Base-by-base conservation (phyloP, 2,113 vertebrate species). In the Orthonyx spaldingii region DNA sequence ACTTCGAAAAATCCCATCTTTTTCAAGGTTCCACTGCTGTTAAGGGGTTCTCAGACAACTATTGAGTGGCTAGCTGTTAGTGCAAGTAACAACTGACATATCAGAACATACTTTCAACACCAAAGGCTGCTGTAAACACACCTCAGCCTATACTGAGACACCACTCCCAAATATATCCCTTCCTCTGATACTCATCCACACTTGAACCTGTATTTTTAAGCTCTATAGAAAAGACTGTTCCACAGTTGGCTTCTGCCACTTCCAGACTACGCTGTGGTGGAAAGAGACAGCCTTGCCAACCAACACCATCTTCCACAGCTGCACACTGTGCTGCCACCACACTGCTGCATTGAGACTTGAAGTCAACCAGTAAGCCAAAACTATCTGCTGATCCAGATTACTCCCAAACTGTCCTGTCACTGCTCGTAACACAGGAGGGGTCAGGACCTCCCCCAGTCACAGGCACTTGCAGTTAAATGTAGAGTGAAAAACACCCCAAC, bases 301-400 rank as follows among this genome's bases (percentile, higher is more conserved):
- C 27, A 70, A 23, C 8, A n/a, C 24, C 44, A 47, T 7, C 44
- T 64, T 47, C 72, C 69, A 79, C 0, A 68, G 27, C 47, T 66
- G 42, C 60, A 78, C 3, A 5, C 32, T 18, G 17, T 35, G 59
- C 41, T 55, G 44, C 30, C 65, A 89, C 24, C 55, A 57, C 2
- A 0, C 3, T 83, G 61, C 1, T 79, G 30, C 5, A 0, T 0
- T 49, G 44, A 82, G 26, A 68, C 53, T 44, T 56, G 11, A 70
- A 70, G 47, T 11, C 61, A 90, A 87, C 23, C 32, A 87, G 11
- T 35, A 82, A 78, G 8, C 8, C 61, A 71, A 61, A 82, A 70
- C 11, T 35, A 71, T 15, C 47, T 30, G 30, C 55, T 50, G 28
- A 90, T 53, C 28, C 33, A 75, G 66, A 41, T 3, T 6, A 60